Base-by-base conservation (phyloP, 2,797 vertebrate genomes). In the Myiotriccus ornatus region DNA sequence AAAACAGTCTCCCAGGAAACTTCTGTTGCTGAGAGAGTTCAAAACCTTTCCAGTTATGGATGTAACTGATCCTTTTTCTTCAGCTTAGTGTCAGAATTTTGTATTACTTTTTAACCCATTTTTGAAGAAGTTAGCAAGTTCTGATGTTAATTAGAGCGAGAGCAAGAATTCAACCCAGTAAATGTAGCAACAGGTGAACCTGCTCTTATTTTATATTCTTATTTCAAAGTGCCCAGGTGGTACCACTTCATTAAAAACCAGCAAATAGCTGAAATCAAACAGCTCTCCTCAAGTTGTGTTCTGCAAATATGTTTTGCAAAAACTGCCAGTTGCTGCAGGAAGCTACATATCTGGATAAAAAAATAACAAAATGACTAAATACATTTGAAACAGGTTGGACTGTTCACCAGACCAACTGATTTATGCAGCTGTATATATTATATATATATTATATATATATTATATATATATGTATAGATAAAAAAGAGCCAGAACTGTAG, bases 1-100 rank as follows among this genome's bases (percentile, higher is more conserved):
- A 86, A 95, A 96, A 93, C 77, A 75, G 84, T 87, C 87, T 86
- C 69, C 74, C 5, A 6, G 59, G 14, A 82, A 97, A 89, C 69
- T 86, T 90, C 56, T 84, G 35, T 39, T 89, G 71, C 69, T 89
- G 76, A 89, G 80, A 79, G 81, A 56, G 49, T 80, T 91, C n/a
- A 64, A 78, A 87, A 95, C 80, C 62, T 81, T 83, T 52, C 34
- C 76, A 41, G 15, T 50, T 78, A 49, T 16, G 62, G 46, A 55
- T 49, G 57, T n/a, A 93, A 62, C 6, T 49, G 73, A 84, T 87
- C 28, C 25, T n/a, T 59, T 79, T 82, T 70, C 73, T 79, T 82
- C 81, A 56, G 30, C 37, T 41, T 32, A 63, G 21, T 46, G 37
- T 60, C 70, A 78, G 69, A 82, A 85, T 62, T 89, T 89, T 76